A percentile compares a stretch with the other conserved stretches of the same genome.
phyloP scores from a whole-genome alignment of 2,113 vertebrate species.

The Gymnobelideus leadbeateri region DNA sequence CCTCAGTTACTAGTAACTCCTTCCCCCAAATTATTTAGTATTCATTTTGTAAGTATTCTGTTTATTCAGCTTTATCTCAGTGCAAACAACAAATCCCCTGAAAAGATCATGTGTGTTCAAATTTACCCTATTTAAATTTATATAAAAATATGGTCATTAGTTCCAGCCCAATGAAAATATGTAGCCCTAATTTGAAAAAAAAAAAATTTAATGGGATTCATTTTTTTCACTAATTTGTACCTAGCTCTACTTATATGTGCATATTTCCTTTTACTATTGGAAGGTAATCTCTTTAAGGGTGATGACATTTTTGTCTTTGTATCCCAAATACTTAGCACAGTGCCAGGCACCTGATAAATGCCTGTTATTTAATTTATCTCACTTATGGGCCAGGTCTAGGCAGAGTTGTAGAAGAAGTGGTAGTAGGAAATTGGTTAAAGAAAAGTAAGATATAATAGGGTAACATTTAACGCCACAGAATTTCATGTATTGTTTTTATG shows the following conservation, averaged over 20 bases:
- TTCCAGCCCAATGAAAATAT: neutral
- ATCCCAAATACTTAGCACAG: neutral
- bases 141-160: neutral
- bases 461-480: neutral
- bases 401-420: neutral
- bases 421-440: neutral
- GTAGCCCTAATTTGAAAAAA: neutral
- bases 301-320: neutral
- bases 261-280: neutral
- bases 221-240: neutral
- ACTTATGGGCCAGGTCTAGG: neutral
- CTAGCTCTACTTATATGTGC: neutral
- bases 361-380: neutral
- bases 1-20: neutral
- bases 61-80: neutral
- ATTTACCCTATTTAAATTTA: neutral
- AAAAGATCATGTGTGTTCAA: neutral
- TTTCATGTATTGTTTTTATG: neutral
- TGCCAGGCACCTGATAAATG: neutral
- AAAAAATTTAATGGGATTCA: neutral
- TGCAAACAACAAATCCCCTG: neutral
- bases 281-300: neutral
- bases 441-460: neutral
- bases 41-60: too few species aligned
- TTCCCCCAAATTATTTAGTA: neutral